Percentiles rank a stretch among this genome's conserved stretches.
Conservation (phyloP, 2,113 vertebrate genomes). For the Struthio camelus region DNA sequence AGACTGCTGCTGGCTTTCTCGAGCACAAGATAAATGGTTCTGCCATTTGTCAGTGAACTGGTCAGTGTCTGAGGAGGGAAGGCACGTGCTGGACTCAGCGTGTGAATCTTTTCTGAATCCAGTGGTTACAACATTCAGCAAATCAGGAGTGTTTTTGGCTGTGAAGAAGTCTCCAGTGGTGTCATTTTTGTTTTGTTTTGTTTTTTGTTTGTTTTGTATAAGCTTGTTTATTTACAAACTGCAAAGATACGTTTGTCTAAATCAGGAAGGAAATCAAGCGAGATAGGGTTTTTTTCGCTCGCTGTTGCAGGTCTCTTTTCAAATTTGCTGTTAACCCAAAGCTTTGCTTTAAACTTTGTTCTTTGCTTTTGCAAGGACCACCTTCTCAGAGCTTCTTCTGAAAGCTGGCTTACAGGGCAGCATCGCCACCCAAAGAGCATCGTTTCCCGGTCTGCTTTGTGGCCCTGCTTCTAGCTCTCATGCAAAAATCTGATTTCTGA, state of each 20-base stretch:
- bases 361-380: not conserved
- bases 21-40: not conserved
- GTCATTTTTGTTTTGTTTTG: not conserved
- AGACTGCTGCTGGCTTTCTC: not conserved
- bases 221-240: not conserved
- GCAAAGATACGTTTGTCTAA: not conserved
- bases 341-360: not conserved
- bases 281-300: not conserved
- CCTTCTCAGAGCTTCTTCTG: rapidly evolving
- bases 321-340: not conserved
- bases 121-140: not conserved
- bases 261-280: not conserved
- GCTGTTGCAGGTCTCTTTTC: not conserved
- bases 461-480: not conserved
- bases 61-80: not conserved
- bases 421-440: not conserved
- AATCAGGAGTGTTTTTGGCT: not conserved
- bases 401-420: not conserved
- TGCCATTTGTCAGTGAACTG: not conserved
- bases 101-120: not conserved
- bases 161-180: not conserved
- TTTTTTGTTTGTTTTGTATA: too few species aligned
- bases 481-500: not conserved
- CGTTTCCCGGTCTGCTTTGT: not conserved
- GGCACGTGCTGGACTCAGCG: not conserved